Conservation (phyloP, 2,113 vertebrate species). For the Semnornis frantzii region DNA sequence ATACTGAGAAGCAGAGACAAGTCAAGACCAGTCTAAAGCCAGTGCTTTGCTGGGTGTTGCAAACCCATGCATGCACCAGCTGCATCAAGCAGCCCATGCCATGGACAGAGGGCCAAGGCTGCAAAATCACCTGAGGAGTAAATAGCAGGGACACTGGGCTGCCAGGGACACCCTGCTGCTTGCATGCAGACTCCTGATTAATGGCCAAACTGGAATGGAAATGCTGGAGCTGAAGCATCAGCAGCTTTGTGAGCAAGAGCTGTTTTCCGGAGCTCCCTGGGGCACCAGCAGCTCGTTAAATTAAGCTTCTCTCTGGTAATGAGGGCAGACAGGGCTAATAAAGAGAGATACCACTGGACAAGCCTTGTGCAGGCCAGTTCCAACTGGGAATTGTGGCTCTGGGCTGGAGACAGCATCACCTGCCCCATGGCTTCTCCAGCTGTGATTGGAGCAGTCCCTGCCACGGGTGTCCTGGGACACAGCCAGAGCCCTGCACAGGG, state of each 20-base stretch:
- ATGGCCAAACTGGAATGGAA: background rate
- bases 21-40: background rate
- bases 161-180: background rate
- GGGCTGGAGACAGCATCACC: background rate
- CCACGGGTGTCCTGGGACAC: rapidly evolving
- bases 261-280: slow-evolving; percentile 39
- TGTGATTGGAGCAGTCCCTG: background rate
- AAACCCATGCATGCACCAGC: background rate
- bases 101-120: background rate
- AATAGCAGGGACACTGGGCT: rapidly evolving
- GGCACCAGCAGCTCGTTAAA: slow-evolving; percentile 48
- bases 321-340: slow-evolving; percentile 71
- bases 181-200: slow-evolving; percentile 4
- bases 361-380: background rate
- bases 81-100: background rate
- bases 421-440: background rate
- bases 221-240: slow-evolving; percentile 25
- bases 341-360: slow-evolving; percentile 58
- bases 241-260: slow-evolving; percentile 58
- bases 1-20: background rate
- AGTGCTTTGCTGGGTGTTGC: background rate
- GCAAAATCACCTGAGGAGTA: background rate
- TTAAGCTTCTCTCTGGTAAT: slow-evolving; percentile 53
- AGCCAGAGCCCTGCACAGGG: rapidly evolving
- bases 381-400: background rate